Conservation (phyloP, 2,797 vertebrate genomes). For the Sebastiscus tertius region DNA sequence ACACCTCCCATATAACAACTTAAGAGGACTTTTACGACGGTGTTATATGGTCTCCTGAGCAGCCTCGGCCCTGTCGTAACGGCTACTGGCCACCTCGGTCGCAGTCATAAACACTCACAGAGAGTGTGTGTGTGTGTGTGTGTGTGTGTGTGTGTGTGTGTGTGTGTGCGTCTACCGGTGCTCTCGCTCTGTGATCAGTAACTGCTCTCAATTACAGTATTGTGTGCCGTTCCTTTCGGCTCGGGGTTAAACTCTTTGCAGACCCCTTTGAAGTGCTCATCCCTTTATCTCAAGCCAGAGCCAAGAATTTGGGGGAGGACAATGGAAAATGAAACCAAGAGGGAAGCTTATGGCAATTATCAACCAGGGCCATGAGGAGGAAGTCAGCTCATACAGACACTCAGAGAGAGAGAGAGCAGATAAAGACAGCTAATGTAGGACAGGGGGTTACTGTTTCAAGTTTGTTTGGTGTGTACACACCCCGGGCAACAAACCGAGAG, state of each 20-base stretch:
- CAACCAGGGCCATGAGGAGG: constrained; percentile 84
- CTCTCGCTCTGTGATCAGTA: constrained; percentile 90
- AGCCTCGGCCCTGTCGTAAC: constrained; percentile 53
- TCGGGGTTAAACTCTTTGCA: constrained; percentile 97
- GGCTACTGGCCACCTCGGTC: constrained; percentile 59
- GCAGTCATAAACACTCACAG: constrained; percentile 59
- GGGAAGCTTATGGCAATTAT: constrained; percentile 91
- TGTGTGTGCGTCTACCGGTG: constrained; percentile 28
- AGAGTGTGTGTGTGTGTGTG: constrained; percentile 47
- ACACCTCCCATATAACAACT: constrained; percentile 7
- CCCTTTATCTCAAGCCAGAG: constrained; percentile 98
- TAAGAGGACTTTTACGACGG: constrained; percentile 31
- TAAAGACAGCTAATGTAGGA: constrained; percentile 72
- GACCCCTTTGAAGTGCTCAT: constrained; percentile 98
- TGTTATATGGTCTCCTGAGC: constrained; percentile 46
- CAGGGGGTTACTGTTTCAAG: constrained; percentile 74
- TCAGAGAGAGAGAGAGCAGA: constrained; percentile 42
- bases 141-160: constrained; percentile 61
- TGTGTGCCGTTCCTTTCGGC: constrained; percentile 92
- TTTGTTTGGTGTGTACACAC: constrained; percentile 78
- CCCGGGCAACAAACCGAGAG: constrained; percentile 53
- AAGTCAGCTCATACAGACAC: constrained; percentile 78
- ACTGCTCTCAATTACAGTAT: constrained; percentile 96
- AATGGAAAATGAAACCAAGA: constrained; percentile 92
- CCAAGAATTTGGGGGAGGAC: constrained; percentile 92